Percentiles rank a stretch among this genome's conserved stretches.
These are phyloP conservation scores for Hystrix brachyura DNA, from an alignment of 2,113 vertebrate species.

Conservation along the genomic window DNA sequence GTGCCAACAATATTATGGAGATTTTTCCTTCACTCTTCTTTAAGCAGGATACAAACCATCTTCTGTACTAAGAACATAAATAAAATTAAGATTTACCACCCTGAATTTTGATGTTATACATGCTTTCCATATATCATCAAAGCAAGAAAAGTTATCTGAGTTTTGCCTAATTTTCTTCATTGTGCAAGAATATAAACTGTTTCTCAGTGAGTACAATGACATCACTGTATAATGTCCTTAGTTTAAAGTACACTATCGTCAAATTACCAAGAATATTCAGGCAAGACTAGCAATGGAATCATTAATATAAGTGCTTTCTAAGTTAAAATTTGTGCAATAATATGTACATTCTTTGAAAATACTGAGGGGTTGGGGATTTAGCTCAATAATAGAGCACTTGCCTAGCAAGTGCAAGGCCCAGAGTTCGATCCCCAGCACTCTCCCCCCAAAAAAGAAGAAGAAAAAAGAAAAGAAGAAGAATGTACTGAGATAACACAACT, in stretches of 20 bases:
- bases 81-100: slow-evolving; percentile 39
- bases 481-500: slow-evolving; percentile 18
- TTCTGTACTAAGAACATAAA: slow-evolving; percentile 8
- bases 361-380: neutral
- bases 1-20: neutral
- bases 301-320: slow-evolving; percentile 67
- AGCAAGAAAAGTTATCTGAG: slow-evolving; percentile 45
- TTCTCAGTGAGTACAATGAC: slow-evolving; percentile 56
- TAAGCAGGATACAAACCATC: neutral
- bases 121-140: neutral
- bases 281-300: slow-evolving; percentile 40
- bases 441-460: too few relatives aligned
- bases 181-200: slow-evolving; percentile 64
- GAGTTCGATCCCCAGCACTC: too few relatives aligned
- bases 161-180: slow-evolving; percentile 76
- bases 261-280: slow-evolving; percentile 78
- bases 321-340: slow-evolving; percentile 53
- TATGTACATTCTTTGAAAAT: slow-evolving; percentile 56
- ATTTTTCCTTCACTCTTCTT: neutral
- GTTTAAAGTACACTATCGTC: slow-evolving; percentile 70
- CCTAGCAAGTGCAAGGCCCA: too few relatives aligned
- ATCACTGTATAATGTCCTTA: slow-evolving; percentile 47
- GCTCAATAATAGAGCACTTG: too few relatives aligned
- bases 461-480: too few relatives aligned
- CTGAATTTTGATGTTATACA: neutral